phyloP scores from a whole-genome alignment of 2,113 vertebrate species.

The Petromus typicus region DNA sequence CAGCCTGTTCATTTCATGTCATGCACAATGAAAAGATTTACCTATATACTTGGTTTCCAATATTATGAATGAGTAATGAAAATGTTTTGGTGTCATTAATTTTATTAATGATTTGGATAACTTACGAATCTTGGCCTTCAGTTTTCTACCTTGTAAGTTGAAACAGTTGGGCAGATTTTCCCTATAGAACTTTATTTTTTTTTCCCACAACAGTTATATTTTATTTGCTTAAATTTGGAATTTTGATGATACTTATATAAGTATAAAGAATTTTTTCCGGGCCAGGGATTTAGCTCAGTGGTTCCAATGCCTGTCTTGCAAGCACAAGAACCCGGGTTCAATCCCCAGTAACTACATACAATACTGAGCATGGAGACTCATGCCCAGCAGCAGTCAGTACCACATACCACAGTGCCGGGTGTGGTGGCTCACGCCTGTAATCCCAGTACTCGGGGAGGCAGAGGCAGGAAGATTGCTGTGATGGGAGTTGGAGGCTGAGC shows the following conservation, averaged over 20 bases:
- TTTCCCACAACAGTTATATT: neutral
- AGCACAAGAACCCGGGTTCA: no score
- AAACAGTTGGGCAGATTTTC: neutral
- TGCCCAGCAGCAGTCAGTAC: no score
- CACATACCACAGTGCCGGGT: no score
- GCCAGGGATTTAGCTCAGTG: no score
- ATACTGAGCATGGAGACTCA: no score
- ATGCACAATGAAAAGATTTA: neutral
- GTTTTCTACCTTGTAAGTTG: neutral
- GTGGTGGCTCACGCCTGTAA: no score
- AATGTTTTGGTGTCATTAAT: neutral
- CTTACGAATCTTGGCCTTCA: neutral
- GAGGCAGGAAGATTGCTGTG: no score
- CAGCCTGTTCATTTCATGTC: neutral
- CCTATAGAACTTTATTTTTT: neutral
- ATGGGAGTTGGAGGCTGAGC: no score
- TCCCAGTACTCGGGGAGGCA: no score
- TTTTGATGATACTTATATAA: neutral
- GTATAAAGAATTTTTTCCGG: neutral
- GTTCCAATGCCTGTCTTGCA: no score
- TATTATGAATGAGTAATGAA: neutral
- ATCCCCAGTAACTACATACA: no score
- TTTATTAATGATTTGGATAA: neutral
- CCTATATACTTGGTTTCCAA: neutral
- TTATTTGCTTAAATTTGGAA: constrained; percentile 6